These are phyloP conservation scores for Pollenia labialis DNA, from an alignment of 2,888 invertebrate species.

Conservation along the genomic window DNA sequence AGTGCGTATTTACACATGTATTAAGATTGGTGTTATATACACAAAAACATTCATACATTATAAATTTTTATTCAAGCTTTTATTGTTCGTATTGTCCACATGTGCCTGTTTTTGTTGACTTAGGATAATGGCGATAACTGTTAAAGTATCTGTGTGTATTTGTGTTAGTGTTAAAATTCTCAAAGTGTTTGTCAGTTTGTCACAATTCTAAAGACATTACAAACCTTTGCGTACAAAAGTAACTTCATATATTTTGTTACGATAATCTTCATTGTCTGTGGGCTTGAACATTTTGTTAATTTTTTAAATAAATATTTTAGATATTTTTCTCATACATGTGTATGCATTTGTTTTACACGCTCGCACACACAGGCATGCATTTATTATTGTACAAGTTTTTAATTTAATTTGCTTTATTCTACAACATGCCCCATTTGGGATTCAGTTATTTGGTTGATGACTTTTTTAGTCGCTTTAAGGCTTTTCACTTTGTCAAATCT, in stretches of 20 bases:
- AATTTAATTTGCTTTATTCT: conserved; percentile 18
- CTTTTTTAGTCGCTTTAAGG: neutral
- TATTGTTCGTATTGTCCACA: neutral
- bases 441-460: conserved; percentile 36
- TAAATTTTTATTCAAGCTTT: neutral
- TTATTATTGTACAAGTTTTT: conserved; percentile 19
- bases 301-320: conserved; percentile 39
- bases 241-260: conserved; percentile 26
- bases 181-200: neutral
- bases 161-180: conserved; percentile 17
- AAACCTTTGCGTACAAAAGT: conserved; percentile 10
- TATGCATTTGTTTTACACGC: neutral
- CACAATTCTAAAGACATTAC: neutral
- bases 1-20: neutral
- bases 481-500: conserved; percentile 5
- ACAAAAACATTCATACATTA: neutral
- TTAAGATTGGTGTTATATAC: neutral
- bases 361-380: neutral
- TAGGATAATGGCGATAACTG: conserved; percentile 49
- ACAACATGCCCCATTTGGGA: conserved; percentile 13
- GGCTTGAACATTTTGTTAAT: conserved; percentile 54
- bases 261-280: conserved; percentile 27
- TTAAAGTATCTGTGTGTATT: neutral
- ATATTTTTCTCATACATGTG: neutral
- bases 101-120: conserved; percentile 44